phyloP scores from a whole-genome alignment of 2,797 vertebrate genomes.

The Capromys pilorides region DNA sequence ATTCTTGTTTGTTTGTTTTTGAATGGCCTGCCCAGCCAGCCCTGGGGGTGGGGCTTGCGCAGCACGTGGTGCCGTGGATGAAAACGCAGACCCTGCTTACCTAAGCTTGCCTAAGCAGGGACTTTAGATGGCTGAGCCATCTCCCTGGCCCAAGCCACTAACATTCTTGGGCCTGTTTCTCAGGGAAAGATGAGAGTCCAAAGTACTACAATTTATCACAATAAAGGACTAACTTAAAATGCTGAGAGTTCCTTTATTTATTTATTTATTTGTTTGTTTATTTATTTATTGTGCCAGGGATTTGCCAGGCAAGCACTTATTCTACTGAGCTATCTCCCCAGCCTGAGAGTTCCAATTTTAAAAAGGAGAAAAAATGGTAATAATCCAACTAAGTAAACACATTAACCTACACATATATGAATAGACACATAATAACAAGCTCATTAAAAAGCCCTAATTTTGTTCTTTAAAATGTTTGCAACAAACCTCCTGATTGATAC shows the following conservation, averaged over 20 bases:
- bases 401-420: not conserved
- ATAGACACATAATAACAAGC: not conserved
- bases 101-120: no score
- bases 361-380: not conserved
- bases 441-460: conserved; percentile 81
- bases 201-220: not conserved
- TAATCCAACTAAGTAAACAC: not conserved
- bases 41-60: no score
- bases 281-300: no score
- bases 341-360: not conserved
- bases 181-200: not conserved
- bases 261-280: no score
- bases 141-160: not conserved
- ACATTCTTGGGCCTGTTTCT: not conserved
- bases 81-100: no score
- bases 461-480: conserved; percentile 86
- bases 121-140: no score
- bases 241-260: not conserved
- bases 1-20: not conserved
- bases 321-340: no score
- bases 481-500: conserved; percentile 52
- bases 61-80: no score
- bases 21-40: no score
- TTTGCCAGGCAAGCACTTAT: no score
- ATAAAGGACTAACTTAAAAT: conserved; percentile 4